Evolutionary conservation across 30 jellyfish, hydroid and myxozoan genomes (phyloP), one percentile per base, ranked within the genome.

Genomic region (Aurelia aurita complex sp. Pacific): DNA sequence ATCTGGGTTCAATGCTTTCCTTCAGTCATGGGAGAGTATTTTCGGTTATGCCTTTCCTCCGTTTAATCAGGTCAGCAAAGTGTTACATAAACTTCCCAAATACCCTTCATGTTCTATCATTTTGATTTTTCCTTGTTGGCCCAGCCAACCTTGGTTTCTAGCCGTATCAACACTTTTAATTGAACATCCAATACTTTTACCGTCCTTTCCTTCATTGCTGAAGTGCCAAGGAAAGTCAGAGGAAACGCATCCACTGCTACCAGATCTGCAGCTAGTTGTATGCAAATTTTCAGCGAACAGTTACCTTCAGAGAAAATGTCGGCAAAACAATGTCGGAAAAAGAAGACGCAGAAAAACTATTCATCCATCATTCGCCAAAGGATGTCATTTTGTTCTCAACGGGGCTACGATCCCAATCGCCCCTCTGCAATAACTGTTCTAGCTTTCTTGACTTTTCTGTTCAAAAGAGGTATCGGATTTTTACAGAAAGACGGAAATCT

Each of bases 1-100:
- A 40, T 17, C 1, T 7, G 86, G 68, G n/a, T 5, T 65, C 32
- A 71, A 82, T 71, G 69, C 91, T 5, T 73, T 82, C 77, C 54
- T 34, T 2, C 85, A 55, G 51, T 42, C 66, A 14, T 82, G 86
- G 92, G 68, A 67, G 16, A 14, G 51, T 14, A 40, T 72, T 40
- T 84, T 40, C 69, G 86, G 76, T 35, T 61, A 74, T 74, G 94
- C 87, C 16, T 84, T 84, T 53, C 88, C 94, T 17, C 94, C 94
- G 35, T 84, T 84, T 82, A 73, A 74, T 16, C 51, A 54, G 55
- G 61, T 84, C 10, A 67, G 87, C 77, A 55, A 64, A 52, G 43
- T 76, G 4, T 35, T 84, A 9, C 14, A 61, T 52, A 84, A 84
- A 34, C 38, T 84, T 8, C 3, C 29, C 7, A 1, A 4, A 14